Conservation (phyloP, 1,140 invertebrate species). For the Magallana angulata region DNA sequence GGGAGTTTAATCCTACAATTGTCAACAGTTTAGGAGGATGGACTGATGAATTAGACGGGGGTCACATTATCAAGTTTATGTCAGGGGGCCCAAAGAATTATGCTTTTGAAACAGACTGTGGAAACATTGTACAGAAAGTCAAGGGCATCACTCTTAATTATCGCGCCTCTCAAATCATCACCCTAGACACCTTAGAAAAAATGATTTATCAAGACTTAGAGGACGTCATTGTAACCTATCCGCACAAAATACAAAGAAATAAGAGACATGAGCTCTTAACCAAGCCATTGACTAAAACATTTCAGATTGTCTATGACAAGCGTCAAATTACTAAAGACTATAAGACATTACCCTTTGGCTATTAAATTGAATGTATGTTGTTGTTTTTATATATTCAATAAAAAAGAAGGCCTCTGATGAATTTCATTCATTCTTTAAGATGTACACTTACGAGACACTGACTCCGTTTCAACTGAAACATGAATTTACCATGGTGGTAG, state of each 20-base stretch:
- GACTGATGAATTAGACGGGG: slow-evolving; percentile 22
- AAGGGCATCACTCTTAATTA: slow-evolving; percentile 42
- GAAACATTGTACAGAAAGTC: neutral
- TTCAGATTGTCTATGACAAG: neutral
- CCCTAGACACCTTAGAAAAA: neutral
- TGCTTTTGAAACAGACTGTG: neutral
- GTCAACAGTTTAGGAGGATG: neutral
- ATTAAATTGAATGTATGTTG: neutral
- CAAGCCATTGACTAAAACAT: neutral
- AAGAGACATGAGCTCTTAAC: neutral
- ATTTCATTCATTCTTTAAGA: too few relatives aligned
- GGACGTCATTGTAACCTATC: neutral
- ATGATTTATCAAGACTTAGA: neutral
- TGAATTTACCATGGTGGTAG: neutral
- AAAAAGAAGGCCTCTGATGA: too few relatives aligned
- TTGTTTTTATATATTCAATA: too few relatives aligned
- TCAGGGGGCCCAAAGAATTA: slow-evolving; percentile 53
- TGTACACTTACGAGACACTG: too few relatives aligned
- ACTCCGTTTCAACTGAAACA: too few relatives aligned
- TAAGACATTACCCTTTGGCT: neutral
- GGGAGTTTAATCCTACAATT: neutral
- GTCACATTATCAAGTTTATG: slow-evolving; percentile 40
- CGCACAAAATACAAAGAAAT: neutral
- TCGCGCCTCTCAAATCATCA: neutral
- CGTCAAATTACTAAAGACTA: neutral